Evolutionary conservation across 2,888 invertebrate genomes (phyloP).

Genomic region (Ernsta delagoae): DNA sequence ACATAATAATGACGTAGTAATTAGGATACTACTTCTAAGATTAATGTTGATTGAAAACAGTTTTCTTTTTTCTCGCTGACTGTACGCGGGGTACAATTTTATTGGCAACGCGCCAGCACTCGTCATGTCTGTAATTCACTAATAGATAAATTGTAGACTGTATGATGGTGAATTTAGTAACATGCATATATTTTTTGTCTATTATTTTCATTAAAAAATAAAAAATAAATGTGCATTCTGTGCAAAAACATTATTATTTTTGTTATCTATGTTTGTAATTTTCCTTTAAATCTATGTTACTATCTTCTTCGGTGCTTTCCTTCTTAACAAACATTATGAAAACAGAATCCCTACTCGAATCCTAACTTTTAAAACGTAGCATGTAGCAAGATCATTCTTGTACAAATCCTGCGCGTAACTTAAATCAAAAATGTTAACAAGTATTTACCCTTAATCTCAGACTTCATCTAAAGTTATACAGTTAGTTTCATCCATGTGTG

Average conservation of each 20-base stretch:
- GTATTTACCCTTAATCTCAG: neutral
- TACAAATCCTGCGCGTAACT: neutral
- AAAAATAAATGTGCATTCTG: too few relatives aligned
- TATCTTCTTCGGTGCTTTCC: too few relatives aligned
- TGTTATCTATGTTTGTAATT: too few relatives aligned
- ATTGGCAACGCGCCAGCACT: constrained; percentile 10
- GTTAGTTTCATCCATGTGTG: neutral
- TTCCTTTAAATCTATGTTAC: too few relatives aligned
- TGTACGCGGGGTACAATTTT: neutral
- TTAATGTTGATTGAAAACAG: neutral
- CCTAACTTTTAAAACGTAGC: too few relatives aligned
- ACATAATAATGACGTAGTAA: too few relatives aligned
- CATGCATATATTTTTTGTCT: neutral
- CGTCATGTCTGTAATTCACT: constrained; percentile 11
- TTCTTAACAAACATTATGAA: too few relatives aligned
- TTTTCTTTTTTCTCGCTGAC: constrained; percentile 10
- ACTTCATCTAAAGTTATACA: neutral
- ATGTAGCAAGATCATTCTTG: too few relatives aligned
- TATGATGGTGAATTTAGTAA: neutral
- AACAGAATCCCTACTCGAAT: too few relatives aligned
- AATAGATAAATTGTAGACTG: constrained; percentile 24
- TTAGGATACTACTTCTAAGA: too few relatives aligned
- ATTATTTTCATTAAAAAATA: too few relatives aligned
- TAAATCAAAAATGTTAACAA: neutral
- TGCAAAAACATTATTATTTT: too few relatives aligned